These are phyloP conservation scores for Tyto alba DNA, from an alignment of 2,113 vertebrate genomes.

Conservation along the genomic window DNA sequence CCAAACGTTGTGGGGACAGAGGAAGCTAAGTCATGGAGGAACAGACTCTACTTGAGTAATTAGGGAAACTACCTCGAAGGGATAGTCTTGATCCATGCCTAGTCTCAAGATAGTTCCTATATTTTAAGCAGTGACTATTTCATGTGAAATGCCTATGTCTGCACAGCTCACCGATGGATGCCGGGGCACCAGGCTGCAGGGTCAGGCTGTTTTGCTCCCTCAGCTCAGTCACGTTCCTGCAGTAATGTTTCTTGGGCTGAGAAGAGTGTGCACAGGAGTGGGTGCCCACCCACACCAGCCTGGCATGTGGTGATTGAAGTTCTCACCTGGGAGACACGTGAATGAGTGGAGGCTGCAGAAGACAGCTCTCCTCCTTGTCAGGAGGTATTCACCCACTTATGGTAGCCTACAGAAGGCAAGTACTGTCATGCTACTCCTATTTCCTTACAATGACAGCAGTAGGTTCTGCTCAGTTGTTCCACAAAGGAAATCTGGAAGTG, in stretches of 20 bases:
- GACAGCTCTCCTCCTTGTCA: neutral
- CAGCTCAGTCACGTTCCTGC: neutral
- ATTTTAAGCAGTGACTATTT: neutral
- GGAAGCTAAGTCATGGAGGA: neutral
- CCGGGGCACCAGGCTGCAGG: neutral
- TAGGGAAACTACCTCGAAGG: neutral
- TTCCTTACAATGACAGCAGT: neutral
- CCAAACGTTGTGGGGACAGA: rapidly evolving
- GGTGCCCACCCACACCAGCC: neutral
- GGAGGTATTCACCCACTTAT: neutral
- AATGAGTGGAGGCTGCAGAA: neutral
- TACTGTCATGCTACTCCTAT: neutral
- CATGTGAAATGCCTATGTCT: neutral
- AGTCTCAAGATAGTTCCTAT: neutral
- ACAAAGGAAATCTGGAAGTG: neutral
- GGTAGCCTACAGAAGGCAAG: neutral
- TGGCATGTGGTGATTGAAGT: neutral
- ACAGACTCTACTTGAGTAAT: neutral
- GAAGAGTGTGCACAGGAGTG: rapidly evolving
- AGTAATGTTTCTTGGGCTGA: neutral
- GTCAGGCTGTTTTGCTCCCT: neutral
- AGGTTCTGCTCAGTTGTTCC: neutral
- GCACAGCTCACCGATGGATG: neutral
- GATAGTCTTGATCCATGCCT: neutral
- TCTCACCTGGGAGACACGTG: rapidly evolving